These are phyloP conservation scores for Hyalella azteca DNA, from an alignment of 2,888 invertebrate genomes.

Conservation along the genomic window DNA sequence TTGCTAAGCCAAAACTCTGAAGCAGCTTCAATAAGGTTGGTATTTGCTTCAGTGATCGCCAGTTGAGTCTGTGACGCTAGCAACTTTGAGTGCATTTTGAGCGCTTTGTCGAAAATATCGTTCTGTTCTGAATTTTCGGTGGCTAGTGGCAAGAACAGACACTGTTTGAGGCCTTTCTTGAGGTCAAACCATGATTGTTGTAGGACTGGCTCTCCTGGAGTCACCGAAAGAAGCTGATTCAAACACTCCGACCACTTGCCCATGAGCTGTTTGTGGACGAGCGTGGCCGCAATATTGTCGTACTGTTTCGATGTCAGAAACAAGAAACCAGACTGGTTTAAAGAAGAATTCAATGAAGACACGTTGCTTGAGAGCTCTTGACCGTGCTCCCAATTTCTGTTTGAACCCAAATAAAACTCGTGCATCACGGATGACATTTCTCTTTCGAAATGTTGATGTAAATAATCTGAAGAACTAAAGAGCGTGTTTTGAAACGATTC, in stretches of 20 bases:
- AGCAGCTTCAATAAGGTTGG: slow-evolving; percentile 51
- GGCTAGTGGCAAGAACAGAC: slow-evolving; percentile 38
- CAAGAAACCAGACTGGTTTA: slow-evolving; percentile 56
- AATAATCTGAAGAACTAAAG: not conserved
- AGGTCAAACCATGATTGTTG: slow-evolving; percentile 53
- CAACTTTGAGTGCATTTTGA: slow-evolving; percentile 55
- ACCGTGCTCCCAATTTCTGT: slow-evolving; percentile 41
- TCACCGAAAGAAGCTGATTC: slow-evolving; percentile 53
- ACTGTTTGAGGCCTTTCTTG: slow-evolving; percentile 48
- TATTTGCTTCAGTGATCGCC: slow-evolving; percentile 55
- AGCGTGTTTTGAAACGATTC: slow-evolving; percentile 31
- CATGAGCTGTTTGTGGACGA: slow-evolving; percentile 42
- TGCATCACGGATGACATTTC: slow-evolving; percentile 53
- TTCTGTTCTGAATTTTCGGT: slow-evolving; percentile 8
- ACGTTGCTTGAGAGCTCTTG: slow-evolving; percentile 42
- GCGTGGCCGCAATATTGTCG: slow-evolving; percentile 45
- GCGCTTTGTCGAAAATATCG: slow-evolving; percentile 52
- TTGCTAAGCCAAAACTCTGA: slow-evolving; percentile 55
- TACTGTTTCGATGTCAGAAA: slow-evolving; percentile 55
- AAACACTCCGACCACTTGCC: slow-evolving; percentile 44
- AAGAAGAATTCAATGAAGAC: slow-evolving; percentile 55
- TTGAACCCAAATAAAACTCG: slow-evolving; percentile 41
- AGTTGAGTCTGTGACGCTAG: slow-evolving; percentile 55
- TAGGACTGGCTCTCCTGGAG: slow-evolving; percentile 57
- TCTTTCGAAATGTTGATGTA: slow-evolving; percentile 47